Evolutionary conservation across 2,888 invertebrate species (phyloP), one percentile per base, ranked within the genome.

Genomic region (Aphidoletes aphidimyza): DNA sequence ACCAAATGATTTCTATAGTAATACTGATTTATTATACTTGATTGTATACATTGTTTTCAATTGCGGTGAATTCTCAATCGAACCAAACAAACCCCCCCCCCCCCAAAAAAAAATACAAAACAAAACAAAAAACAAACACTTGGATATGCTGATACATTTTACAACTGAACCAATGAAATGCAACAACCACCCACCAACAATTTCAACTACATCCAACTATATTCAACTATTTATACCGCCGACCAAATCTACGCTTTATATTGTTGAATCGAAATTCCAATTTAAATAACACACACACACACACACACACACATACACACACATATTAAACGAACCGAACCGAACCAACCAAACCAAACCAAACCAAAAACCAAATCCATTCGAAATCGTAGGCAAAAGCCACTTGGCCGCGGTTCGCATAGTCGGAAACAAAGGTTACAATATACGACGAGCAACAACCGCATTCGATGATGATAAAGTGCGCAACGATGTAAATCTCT

Each of bases 331-430:
- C 14, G 30, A 69, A 69, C 11, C n/a, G 11, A 47, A 11, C 8
- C 2, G 47, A 47, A 47, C 6, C 47, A 47, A 47, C n/a, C n/a
- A 47, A 47, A 17, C 59, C 59, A 59, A 59, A 59, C 8, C 69
- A 42, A 83, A 84, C 83, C 83, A 83, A 69, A 83, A 85, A 84
- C 47, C 26, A 30, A 42, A 14, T 47, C 17, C 26, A 34, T 1
- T 36, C 34, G 36, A 22, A 5, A 30, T 26, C 6, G n/a, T 81
- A 95, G 95, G 96, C 90, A 93, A 93, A 89, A 95, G 96, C 87
- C 94, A 94, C 92, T 93, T 96, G 90, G 94, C 97, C 87, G 95
- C 95, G 91, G 92, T 96, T 89, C 94, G 94, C 89, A 96, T 95
- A 92, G 94, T 95, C 89, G 96, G 95, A 88, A 94, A 94, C 88